These are phyloP conservation scores for Dusona sp. DNA, from an alignment of 2,888 invertebrate species.

Conservation along the genomic window DNA sequence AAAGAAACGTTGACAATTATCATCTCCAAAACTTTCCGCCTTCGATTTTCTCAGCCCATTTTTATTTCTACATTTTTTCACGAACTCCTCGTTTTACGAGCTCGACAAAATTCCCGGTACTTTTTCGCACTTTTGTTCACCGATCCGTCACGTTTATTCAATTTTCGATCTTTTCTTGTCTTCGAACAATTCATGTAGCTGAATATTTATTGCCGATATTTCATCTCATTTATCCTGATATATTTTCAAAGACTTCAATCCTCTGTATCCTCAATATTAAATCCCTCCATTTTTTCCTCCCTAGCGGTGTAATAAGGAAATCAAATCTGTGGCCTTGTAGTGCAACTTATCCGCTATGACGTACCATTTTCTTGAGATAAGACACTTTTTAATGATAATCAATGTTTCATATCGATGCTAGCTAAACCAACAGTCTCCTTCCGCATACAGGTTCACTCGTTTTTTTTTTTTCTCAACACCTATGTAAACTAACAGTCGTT, in stretches of 20 bases:
- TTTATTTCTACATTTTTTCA: background rate
- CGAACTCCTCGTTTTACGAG: constrained; percentile 5
- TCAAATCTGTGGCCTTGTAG: constrained; percentile 30
- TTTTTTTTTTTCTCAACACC: background rate
- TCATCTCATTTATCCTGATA: background rate
- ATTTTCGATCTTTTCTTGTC: background rate
- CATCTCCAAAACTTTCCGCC: background rate
- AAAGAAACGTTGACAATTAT: constrained; percentile 18
- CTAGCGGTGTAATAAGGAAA: background rate
- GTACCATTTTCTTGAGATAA: constrained; percentile 38
- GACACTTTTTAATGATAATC: constrained; percentile 41
- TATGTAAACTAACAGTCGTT: background rate
- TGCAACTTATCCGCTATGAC: constrained; percentile 27
- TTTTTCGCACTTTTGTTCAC: background rate
- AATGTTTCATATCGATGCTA: background rate
- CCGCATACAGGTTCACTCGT: constrained; percentile 7
- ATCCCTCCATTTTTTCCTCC: background rate
- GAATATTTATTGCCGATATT: background rate
- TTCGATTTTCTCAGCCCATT: background rate
- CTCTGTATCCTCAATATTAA: background rate
- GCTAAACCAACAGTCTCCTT: constrained; percentile 43
- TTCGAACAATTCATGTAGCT: background rate
- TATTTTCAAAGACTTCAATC: background rate
- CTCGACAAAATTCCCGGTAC: constrained; percentile 1
- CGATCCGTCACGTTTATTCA: background rate